Evolutionary conservation across 2,113 vertebrate genomes (phyloP), one percentile per base, ranked within the genome.

Genomic region (Sitta europaea): DNA sequence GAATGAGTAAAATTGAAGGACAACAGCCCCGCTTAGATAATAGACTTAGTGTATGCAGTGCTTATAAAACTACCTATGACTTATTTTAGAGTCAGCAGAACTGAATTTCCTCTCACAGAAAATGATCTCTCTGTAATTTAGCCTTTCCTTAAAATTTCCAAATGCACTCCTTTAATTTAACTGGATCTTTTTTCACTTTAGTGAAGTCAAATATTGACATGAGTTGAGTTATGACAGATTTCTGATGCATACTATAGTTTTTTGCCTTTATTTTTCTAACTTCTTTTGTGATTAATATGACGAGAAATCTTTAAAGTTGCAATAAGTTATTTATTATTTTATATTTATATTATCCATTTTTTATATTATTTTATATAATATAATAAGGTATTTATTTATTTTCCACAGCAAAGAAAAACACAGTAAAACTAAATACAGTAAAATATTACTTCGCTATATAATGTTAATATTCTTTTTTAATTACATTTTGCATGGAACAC

Each of bases 61-160:
- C 86, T 89, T 94, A 36, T 73, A 88, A 93, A 96, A 61, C 86
- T 96, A 54, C 47, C 43, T 68, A n/a, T 86, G 86, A 96, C 48
- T 48, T 66, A 84, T 51, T 88, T 84, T 59, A 87, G 36, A 72
- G 48, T 40, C 68, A 92, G 40, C 48, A 85, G 43, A 78, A 74
- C 58, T 86, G 28, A 93, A 17, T 91, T 94, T 76, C 42, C 31
- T 87, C 80, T 94, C 61, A 33, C 35, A 88, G 73, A 65, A 67
- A 96, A 92, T 82, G 50, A 72, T n/a, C 29, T 38, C 85, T 55
- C 78, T 65, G 63, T 95, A 96, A 95, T 91, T 76, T 86, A 82
- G 18, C 63, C 88, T 94, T 94, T 92, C 48, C 63, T 86, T 40
- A 94, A 58, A 92, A 84, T 91, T 95, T 96, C 63, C 22, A 94